phyloP scores from a whole-genome alignment of 1,140 invertebrate species.

The Platyscapa corneri region DNA sequence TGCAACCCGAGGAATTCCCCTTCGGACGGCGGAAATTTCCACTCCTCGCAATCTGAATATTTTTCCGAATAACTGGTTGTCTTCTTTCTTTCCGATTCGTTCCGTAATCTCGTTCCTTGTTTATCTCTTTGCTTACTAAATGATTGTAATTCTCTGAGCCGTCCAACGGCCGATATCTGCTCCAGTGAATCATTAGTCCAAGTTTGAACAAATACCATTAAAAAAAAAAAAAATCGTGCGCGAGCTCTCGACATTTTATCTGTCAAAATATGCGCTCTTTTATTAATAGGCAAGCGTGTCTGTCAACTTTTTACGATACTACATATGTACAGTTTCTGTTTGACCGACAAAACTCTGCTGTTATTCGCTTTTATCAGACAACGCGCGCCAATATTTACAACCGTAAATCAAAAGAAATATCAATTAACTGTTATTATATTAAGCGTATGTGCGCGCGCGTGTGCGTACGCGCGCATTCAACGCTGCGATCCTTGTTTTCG shows the following conservation, averaged over 20 bases:
- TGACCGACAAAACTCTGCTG: no score
- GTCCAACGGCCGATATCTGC: no score
- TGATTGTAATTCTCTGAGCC: not conserved
- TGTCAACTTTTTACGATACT: not conserved
- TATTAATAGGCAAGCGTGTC: not conserved
- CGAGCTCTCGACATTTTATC: not conserved
- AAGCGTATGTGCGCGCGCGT: no score
- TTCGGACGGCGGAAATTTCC: not conserved
- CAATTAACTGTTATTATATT: no score
- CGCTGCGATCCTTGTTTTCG: no score
- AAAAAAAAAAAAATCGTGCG: no score
- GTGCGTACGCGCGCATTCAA: no score
- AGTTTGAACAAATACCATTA: not conserved
- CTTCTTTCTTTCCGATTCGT: not conserved
- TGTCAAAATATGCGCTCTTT: not conserved
- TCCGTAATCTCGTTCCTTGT: not conserved
- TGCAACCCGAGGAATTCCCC: not conserved
- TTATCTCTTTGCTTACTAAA: not conserved
- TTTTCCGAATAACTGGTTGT: not conserved
- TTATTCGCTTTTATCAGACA: no score
- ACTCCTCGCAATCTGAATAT: not conserved
- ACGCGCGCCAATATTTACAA: no score
- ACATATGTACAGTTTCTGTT: no score
- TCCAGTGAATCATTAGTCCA: not conserved
- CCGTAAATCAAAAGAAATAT: no score